Evolutionary conservation across 35 echinoderm and acorn worm species (phyloP).

Genomic region (Ophioderma brevispina): DNA sequence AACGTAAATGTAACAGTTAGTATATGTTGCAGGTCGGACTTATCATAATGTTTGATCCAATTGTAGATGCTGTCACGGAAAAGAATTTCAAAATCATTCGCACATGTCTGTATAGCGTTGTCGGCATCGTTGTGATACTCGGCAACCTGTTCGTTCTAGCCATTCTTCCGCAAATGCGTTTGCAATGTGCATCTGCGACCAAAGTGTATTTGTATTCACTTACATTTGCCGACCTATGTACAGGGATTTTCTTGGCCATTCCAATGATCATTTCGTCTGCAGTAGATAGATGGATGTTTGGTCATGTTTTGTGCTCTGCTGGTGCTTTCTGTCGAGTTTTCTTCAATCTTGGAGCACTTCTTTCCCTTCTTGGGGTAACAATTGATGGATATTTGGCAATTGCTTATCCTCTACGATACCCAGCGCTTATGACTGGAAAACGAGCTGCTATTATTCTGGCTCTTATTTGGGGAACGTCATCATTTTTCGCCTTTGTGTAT

Average conservation of each 20-base stretch:
- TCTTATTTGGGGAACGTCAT: neutral
- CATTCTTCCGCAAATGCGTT: neutral
- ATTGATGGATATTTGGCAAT: constrained; percentile 16
- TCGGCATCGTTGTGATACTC: neutral
- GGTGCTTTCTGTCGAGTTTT: neutral
- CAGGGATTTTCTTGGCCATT: neutral
- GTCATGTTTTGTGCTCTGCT: neutral
- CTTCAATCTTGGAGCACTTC: neutral
- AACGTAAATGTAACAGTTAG: no score
- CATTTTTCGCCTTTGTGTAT: neutral
- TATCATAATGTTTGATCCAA: neutral
- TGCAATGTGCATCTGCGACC: neutral
- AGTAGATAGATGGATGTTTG: neutral
- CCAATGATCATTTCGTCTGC: neutral
- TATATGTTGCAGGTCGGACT: no score
- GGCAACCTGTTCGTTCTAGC: neutral
- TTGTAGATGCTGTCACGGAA: neutral
- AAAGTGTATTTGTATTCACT: constrained; percentile 3
- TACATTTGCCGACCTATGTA: constrained; percentile 12
- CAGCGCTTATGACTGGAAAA: constrained; percentile 3
- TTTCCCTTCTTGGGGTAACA: neutral
- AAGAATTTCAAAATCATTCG: neutral
- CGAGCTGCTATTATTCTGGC: neutral
- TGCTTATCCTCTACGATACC: constrained; percentile 16
- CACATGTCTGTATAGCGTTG: neutral